These are phyloP conservation scores for Geopemphigus sp. DNA, from an alignment of 1,140 invertebrate genomes.

Conservation along the genomic window DNA sequence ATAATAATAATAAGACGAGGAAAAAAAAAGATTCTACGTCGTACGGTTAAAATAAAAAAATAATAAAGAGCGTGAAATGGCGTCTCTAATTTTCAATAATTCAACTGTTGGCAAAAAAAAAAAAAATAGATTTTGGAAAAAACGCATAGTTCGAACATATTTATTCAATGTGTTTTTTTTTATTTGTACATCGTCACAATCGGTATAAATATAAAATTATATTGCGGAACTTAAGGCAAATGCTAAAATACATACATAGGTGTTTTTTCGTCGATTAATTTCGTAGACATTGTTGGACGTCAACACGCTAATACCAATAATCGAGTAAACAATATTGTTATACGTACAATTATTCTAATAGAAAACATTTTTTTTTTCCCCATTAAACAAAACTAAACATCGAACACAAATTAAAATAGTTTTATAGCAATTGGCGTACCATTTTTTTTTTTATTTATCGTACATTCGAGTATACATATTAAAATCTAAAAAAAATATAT, in stretches of 20 bases:
- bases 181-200: conserved; percentile 23
- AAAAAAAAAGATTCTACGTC: too few relatives aligned
- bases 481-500: conserved; percentile 34
- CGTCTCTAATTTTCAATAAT: too few relatives aligned
- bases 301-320: background rate
- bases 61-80: too few relatives aligned
- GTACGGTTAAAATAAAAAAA: too few relatives aligned
- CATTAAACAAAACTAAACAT: conserved; percentile 4
- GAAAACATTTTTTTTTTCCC: conserved; percentile 6
- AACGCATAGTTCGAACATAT: background rate
- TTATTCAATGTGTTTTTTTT: conserved; percentile 19
- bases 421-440: conserved; percentile 26
- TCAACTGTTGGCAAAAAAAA: too few relatives aligned
- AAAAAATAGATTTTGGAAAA: background rate
- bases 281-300: background rate
- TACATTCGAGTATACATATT: conserved; percentile 30
- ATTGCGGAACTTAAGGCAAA: background rate
- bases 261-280: background rate
- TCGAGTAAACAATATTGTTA: background rate
- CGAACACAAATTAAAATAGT: background rate
- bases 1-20: too few relatives aligned
- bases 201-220: conserved; percentile 23
- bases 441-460: too few relatives aligned
- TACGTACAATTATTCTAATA: conserved; percentile 7
- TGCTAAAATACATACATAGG: conserved; percentile 6